Conservation (phyloP, 2,113 vertebrate genomes). For the Callospermophilus lateralis region DNA sequence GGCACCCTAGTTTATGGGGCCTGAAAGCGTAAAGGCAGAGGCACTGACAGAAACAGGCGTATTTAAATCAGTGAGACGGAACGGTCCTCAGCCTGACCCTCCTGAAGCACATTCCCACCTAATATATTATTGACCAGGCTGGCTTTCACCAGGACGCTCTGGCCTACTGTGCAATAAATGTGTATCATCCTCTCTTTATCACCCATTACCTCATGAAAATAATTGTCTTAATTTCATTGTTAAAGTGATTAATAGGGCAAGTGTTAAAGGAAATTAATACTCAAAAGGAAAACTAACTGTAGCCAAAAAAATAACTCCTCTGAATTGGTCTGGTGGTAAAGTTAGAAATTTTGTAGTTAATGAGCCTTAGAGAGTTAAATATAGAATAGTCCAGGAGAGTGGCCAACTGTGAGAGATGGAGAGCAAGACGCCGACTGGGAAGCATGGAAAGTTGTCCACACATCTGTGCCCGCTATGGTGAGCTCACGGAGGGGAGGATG, state of each 20-base stretch:
- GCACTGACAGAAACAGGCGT: constrained; percentile 13
- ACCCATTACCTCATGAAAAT: constrained; percentile 90
- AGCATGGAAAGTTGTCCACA: accelerated
- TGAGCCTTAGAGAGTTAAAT: constrained; percentile 83
- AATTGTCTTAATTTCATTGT: constrained; percentile 91
- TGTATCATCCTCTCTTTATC: constrained; percentile 82
- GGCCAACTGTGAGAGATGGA: constrained; percentile 14
- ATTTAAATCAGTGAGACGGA: constrained; percentile 78
- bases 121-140: constrained; percentile 87
- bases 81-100: constrained; percentile 59
- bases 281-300: constrained; percentile 83
- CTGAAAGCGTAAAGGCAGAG: constrained; percentile 43
- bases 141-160: constrained; percentile 83
- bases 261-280: constrained; percentile 89
- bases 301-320: constrained; percentile 80
- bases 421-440: background rate
- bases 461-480: background rate
- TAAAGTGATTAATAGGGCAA: constrained; percentile 91
- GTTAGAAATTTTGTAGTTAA: constrained; percentile 80
- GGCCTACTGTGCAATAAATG: constrained; percentile 85
- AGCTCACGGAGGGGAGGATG: background rate
- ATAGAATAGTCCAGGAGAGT: constrained; percentile 48
- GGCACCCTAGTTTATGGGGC: constrained; percentile 46
- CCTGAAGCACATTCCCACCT: constrained; percentile 75
- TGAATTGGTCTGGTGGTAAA: constrained; percentile 78